Conservation (phyloP, 2,113 vertebrate species). For the Cyanistes caeruleus region DNA sequence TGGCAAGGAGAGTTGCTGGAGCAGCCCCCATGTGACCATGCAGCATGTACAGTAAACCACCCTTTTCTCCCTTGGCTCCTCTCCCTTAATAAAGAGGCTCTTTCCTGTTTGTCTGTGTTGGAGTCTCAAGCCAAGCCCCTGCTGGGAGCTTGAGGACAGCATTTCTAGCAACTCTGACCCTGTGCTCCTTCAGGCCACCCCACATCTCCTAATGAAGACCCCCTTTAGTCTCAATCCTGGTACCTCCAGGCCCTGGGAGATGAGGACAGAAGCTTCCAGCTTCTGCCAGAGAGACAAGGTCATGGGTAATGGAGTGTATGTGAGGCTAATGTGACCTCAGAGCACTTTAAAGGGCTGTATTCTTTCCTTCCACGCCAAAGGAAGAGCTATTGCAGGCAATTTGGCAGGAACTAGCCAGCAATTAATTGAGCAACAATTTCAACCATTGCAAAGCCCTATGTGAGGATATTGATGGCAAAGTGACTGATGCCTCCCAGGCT, state of each 20-base stretch:
- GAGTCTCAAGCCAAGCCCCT: background rate
- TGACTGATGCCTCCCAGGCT: constrained; percentile 48
- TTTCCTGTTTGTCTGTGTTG: fast-evolving
- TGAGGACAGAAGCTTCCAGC: background rate
- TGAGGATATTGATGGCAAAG: constrained; percentile 33
- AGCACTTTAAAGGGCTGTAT: constrained; percentile 21
- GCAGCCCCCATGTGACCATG: background rate
- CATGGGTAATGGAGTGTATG: background rate
- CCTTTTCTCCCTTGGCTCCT: background rate
- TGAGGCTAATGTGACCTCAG: constrained; percentile 37
- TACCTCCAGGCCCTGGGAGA: background rate
- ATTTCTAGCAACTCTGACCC: background rate
- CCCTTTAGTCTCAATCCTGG: background rate
- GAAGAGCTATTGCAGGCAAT: constrained; percentile 52
- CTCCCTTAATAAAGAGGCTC: background rate
- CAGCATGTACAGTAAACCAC: background rate
- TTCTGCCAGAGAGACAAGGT: constrained; percentile 27
- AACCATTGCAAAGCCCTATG: background rate
- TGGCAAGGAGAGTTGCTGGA: background rate
- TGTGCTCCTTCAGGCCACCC: background rate
- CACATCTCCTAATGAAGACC: background rate
- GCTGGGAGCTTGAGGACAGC: background rate
- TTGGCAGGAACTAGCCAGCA: constrained; percentile 55
- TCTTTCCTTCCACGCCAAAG: constrained; percentile 41
- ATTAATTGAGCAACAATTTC: constrained; percentile 63